Conservation (phyloP, 2,797 vertebrate species). For the Amblyopsis hoosieri region DNA sequence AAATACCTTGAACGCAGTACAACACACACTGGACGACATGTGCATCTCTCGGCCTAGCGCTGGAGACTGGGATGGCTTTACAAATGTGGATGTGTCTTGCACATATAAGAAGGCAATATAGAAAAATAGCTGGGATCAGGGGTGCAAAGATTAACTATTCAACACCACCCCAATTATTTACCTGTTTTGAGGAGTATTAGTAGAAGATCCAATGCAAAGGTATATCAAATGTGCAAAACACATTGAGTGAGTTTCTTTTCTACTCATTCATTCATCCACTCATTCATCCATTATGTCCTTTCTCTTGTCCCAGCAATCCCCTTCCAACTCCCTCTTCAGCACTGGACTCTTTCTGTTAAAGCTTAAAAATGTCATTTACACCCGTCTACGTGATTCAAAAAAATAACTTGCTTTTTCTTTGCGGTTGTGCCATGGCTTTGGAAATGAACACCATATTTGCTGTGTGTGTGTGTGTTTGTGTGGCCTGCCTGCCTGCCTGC, state of each 20-base stretch:
- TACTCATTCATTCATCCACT: constrained; percentile 69
- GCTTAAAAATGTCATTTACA: constrained; percentile 98
- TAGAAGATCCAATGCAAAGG: constrained; percentile 97
- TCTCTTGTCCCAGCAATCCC: constrained; percentile 48
- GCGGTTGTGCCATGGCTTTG: constrained; percentile 95
- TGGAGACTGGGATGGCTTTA: constrained; percentile 98
- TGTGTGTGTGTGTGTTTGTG: constrained; percentile 62
- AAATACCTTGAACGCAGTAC: constrained; percentile 89
- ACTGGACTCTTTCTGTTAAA: constrained; percentile 82
- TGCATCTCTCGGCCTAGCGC: constrained; percentile 91
- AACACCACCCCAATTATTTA: constrained; percentile 89
- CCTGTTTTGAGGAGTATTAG: constrained; percentile 94
- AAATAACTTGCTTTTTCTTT: constrained; percentile 89
- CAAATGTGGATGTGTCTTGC: constrained; percentile 97
- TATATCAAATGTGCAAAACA: constrained; percentile 99
- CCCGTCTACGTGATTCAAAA: constrained; percentile 94
- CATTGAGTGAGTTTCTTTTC: constrained; percentile 90
- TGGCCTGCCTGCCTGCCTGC: constrained; percentile 53
- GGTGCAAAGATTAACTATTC: constrained; percentile 88
- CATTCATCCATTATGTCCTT: constrained; percentile 59
- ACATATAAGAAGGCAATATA: constrained; percentile 99
- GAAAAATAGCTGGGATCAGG: constrained; percentile 92
- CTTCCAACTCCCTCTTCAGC: constrained; percentile 48
- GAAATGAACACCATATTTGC: constrained; percentile 87
- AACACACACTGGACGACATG: constrained; percentile 87